Evolutionary conservation across 1,140 invertebrate genomes (phyloP).

Genomic region (Papilio xuthus): DNA sequence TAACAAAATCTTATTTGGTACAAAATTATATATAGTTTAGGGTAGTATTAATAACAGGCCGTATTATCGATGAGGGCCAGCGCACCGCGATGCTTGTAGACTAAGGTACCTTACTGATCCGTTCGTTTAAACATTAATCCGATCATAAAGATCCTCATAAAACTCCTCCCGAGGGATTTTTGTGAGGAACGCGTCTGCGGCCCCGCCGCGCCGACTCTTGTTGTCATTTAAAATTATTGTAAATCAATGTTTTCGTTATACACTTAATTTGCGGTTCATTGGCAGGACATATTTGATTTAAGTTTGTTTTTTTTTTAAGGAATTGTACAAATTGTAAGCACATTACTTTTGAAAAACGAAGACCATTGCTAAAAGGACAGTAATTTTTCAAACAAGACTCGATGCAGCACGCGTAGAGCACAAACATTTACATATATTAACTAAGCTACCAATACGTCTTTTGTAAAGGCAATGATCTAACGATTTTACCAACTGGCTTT

Average conservation of each 20-base stretch:
- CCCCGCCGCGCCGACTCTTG: not conserved
- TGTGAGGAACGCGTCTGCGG: conserved; percentile 29
- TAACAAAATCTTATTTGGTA: not conserved
- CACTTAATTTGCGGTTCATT: conserved; percentile 6
- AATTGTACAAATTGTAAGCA: not conserved
- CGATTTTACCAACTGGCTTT: not conserved
- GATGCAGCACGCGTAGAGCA: too few relatives aligned
- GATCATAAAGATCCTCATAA: conserved; percentile 55
- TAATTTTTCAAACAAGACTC: too few relatives aligned
- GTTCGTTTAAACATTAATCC: conserved; percentile 58
- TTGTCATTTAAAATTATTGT: conserved; percentile 42
- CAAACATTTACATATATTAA: too few relatives aligned
- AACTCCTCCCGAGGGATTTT: conserved; percentile 47
- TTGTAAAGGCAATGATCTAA: not conserved
- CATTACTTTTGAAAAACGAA: not conserved
- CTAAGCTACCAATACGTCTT: not conserved
- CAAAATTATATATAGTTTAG: not conserved
- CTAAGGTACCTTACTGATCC: conserved; percentile 49
- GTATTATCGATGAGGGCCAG: not conserved
- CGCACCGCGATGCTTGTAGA: not conserved
- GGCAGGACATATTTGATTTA: not conserved
- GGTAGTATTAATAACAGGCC: not conserved
- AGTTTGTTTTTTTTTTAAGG: not conserved
- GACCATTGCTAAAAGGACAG: not conserved
- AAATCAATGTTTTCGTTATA: conserved; percentile 42